Percentiles rank a stretch among this genome's conserved stretches.
Conservation (phyloP, 2,888 invertebrate genomes). For the Caenorhabditis doughertyi region DNA sequence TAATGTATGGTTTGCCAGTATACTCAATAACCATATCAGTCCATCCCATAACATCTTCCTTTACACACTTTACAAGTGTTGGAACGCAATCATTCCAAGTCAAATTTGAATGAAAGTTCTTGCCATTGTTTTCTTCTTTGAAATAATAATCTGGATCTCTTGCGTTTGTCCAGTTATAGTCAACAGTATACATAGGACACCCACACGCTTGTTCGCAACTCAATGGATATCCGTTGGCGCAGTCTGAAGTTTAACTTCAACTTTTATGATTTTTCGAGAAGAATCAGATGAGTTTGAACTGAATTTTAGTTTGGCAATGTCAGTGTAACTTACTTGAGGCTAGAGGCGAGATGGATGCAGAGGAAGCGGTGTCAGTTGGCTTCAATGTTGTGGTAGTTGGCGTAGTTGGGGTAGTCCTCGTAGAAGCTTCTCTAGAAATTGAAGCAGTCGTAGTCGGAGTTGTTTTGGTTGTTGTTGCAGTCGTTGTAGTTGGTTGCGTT, state of each 20-base stretch:
- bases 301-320: background rate
- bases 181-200: background rate
- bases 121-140: background rate
- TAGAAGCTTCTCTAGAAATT: background rate
- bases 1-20: too few species aligned
- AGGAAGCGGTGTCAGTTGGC: background rate
- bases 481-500: background rate
- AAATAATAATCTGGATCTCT: too few species aligned
- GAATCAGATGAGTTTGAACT: too few species aligned
- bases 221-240: slow-evolving; percentile 12
- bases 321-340: too few species aligned
- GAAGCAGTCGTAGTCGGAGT: background rate
- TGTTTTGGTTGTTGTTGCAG: background rate
- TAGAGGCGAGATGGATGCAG: too few species aligned
- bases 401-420: background rate
- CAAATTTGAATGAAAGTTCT: background rate
- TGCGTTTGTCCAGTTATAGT: background rate
- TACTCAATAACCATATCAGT: background rate
- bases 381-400: background rate
- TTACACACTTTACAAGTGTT: background rate
- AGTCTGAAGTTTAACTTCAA: slow-evolving; percentile 1
- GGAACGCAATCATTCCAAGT: background rate
- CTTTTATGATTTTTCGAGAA: background rate
- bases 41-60: too few species aligned
- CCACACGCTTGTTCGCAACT: slow-evolving; percentile 1